Evolutionary conservation across 2,888 invertebrate genomes (phyloP).

Genomic region (Notocelia uddmanniana): DNA sequence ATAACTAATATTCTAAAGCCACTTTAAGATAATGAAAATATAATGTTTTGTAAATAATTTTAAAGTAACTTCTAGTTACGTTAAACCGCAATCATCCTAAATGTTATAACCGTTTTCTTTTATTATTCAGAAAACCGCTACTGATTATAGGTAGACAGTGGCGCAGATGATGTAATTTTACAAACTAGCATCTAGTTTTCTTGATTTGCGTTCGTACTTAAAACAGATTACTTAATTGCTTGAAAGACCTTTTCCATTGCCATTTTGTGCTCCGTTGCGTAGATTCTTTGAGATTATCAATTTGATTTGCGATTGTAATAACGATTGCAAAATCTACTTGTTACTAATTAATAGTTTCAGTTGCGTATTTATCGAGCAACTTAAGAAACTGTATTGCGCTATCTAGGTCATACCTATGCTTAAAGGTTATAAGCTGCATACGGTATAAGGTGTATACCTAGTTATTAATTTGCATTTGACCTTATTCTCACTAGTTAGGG

Average conservation of each 20-base stretch:
- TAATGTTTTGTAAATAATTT: not conserved
- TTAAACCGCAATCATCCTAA: not conserved
- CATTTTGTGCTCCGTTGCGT: not conserved
- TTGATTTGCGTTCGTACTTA: conserved; percentile 5
- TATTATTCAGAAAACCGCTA: not conserved
- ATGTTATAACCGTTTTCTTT: not conserved
- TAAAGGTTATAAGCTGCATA: no score
- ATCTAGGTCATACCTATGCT: not conserved
- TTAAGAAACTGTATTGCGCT: not conserved
- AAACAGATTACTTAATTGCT: conserved; percentile 8
- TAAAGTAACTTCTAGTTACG: not conserved
- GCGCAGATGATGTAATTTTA: not conserved
- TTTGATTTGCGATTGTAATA: not conserved
- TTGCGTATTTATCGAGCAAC: conserved; percentile 14
- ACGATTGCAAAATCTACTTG: conserved; percentile 4
- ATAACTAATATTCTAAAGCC: not conserved
- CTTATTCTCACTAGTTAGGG: not conserved
- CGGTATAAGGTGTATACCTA: conserved; percentile 5
- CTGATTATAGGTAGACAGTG: not conserved
- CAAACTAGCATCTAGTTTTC: conserved; percentile 1
- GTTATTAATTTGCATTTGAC: not conserved
- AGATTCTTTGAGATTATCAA: not conserved
- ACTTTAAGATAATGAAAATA: not conserved
- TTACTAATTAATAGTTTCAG: not conserved
- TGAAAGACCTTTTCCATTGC: conserved; percentile 1